Base-by-base conservation (phyloP, 2,113 vertebrate genomes). In the Otocyon megalotis region DNA sequence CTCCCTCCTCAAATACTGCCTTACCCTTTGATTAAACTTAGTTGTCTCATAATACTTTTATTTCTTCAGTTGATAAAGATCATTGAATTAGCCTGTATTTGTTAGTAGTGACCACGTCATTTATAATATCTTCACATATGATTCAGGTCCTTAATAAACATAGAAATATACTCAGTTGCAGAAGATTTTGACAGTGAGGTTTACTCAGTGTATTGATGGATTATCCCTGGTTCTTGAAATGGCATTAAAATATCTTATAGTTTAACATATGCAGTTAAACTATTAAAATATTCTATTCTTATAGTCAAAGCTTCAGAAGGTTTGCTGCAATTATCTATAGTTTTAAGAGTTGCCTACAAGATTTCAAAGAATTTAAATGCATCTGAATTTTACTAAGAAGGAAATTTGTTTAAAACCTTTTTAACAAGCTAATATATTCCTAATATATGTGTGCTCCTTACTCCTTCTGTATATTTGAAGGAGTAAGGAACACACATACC, bases 221-320 rank as follows among this genome's bases (percentile, higher is more conserved):
- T 74, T 80, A 87, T 11, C 3, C 14, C 2, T 56, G 30, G 54
- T 9, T 69, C 48, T 67, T 82, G 30, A 83, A n/a, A 93, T 86
- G 16, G 11, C 83, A 8, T 37, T 93, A 92, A 82, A 86, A 93
- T 74, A 35, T 60, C 30, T 85, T 65, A 0, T 62, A 88, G 2
- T 88, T 94, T 74, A 86, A 92, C 9, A 74, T 67, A 50, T 17
- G 13, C 11, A 58, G 8, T 86, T 93, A 93, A 97, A 87, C 74
- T 80, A 30, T 86, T 54, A 56, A 86, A 85, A 79, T 84, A 93
- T 12, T 22, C 5, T 60, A 67, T 87, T 83, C 2, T 69, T 17
- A 58, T 35, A 19, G 43, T 74, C 22, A 67, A 88, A 96, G 17
- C 20, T 84, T 83, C 13, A 56, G 26, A 9, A 80, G 17, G 53